Evolutionary conservation across 2,888 invertebrate genomes (phyloP).

Genomic region (Rotaria socialis): DNA sequence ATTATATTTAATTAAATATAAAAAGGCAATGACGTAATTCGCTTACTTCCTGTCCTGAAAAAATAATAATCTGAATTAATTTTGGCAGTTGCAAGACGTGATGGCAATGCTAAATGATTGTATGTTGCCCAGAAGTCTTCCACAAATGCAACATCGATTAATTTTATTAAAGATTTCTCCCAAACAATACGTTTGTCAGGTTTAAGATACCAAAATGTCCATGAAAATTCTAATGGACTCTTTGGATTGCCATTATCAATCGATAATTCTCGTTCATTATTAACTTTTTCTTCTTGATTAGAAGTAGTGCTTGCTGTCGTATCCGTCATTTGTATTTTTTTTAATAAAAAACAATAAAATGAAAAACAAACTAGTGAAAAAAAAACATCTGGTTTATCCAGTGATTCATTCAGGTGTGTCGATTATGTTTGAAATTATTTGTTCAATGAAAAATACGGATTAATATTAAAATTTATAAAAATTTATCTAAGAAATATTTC

Average conservation of each 20-base stretch:
- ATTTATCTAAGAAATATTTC: neutral
- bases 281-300: too few species aligned
- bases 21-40: too few species aligned
- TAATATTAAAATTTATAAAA: neutral
- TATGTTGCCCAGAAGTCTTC: constrained; percentile 38
- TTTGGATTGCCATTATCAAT: neutral
- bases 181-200: constrained; percentile 7
- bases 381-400: neutral
- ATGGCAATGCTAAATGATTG: constrained; percentile 31
- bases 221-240: constrained; percentile 21
- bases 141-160: constrained; percentile 6
- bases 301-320: neutral
- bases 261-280: neutral
- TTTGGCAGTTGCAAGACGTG: neutral
- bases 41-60: constrained; percentile 20
- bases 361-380: neutral
- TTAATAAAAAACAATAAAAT: neutral
- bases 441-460: neutral
- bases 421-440: neutral
- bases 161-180: constrained; percentile 6
- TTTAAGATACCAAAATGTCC: constrained; percentile 37
- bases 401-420: constrained; percentile 17
- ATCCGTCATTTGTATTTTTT: neutral
- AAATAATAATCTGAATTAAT: constrained; percentile 17
- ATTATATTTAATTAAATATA: too few species aligned